Evolutionary conservation across 1,140 invertebrate species (phyloP).

Genomic region (Choristoneura fumiferana): DNA sequence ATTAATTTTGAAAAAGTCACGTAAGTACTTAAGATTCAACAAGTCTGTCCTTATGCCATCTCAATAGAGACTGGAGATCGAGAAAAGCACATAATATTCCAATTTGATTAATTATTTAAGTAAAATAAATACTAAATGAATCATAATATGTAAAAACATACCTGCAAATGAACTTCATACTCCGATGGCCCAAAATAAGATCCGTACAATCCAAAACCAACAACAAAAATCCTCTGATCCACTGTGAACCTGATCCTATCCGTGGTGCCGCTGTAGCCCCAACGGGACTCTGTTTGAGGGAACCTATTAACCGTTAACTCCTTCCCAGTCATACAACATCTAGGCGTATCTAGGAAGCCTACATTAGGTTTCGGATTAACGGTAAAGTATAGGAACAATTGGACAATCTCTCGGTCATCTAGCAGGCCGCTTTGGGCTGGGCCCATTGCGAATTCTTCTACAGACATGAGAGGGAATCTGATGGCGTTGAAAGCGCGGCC

Average conservation of each 20-base stretch:
- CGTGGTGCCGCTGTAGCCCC: conserved; percentile 93
- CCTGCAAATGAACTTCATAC: conserved; percentile 88
- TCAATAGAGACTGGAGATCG: too few species aligned
- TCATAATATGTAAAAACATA: too few species aligned
- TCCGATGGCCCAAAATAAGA: conserved; percentile 91
- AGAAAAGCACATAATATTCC: too few species aligned
- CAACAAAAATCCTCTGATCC: conserved; percentile 90
- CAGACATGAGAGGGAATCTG: conserved; percentile 92
- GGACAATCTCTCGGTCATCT: conserved; percentile 86
- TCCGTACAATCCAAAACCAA: conserved; percentile 94
- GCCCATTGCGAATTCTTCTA: conserved; percentile 91
- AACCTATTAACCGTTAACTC: conserved; percentile 90
- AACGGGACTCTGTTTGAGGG: conserved; percentile 88
- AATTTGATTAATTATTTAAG: too few species aligned
- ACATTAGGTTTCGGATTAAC: conserved; percentile 87
- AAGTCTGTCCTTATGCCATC: too few species aligned
- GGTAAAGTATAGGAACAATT: conserved; percentile 91
- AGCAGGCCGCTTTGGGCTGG: conserved; percentile 88
- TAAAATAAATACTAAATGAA: too few species aligned
- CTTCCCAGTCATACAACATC: conserved; percentile 91
- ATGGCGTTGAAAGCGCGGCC: conserved; percentile 85
- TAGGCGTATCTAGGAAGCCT: conserved; percentile 85
- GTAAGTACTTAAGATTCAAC: too few species aligned
- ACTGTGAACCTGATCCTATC: conserved; percentile 92
- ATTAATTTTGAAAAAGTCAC: too few species aligned